These are phyloP conservation scores for Pissodes strobi DNA, from an alignment of 1,140 invertebrate genomes.

Conservation along the genomic window DNA sequence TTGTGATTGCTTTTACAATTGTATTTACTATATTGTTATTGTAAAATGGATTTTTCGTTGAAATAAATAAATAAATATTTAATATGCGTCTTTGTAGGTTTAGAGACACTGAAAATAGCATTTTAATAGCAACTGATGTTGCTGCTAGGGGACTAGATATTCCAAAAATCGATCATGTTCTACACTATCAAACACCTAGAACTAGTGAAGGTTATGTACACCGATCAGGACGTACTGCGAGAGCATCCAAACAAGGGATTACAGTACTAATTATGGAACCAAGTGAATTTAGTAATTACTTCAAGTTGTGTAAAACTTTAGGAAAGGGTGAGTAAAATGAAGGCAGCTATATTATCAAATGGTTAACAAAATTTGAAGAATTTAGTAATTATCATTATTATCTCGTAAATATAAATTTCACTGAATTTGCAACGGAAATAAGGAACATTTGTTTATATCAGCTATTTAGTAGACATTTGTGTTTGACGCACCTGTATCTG, in stretches of 20 bases:
- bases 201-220: conserved; percentile 97
- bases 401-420: too few species aligned
- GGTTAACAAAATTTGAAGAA: too few species aligned
- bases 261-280: conserved; percentile 92
- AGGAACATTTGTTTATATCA: too few species aligned
- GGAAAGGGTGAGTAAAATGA: conserved; percentile 77
- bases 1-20: too few species aligned
- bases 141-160: conserved; percentile 97
- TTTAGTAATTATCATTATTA: too few species aligned
- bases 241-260: conserved; percentile 85
- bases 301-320: conserved; percentile 80
- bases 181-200: conserved; percentile 96
- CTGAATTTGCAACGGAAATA: too few species aligned
- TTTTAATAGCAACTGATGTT: conserved; percentile 97
- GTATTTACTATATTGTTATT: too few species aligned
- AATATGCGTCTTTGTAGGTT: conserved; percentile 65
- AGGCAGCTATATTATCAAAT: too few species aligned
- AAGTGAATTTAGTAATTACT: conserved; percentile 78
- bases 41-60: too few species aligned
- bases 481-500: too few species aligned
- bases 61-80: conserved; percentile 6
- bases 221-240: conserved; percentile 92
- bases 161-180: conserved; percentile 89
- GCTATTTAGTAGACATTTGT: too few species aligned
- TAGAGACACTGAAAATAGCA: conserved; percentile 69